Conservation (phyloP, 2,888 invertebrate genomes). For the Drosophila siamana region DNA sequence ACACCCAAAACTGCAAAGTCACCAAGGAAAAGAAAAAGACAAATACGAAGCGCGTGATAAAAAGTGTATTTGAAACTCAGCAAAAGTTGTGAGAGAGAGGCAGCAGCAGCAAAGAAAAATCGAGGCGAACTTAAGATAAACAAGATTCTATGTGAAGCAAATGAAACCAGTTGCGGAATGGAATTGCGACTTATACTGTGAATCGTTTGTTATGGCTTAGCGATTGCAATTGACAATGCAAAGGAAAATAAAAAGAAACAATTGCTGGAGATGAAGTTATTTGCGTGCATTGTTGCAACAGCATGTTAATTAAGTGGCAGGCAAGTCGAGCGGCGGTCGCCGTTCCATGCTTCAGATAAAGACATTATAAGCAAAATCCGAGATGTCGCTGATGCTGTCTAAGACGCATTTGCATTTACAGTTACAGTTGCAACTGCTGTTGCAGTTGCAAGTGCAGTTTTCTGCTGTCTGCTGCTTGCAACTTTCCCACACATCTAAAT, state of each 20-base stretch:
- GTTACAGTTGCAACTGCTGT: neutral
- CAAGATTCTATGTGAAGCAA: constrained; percentile 11
- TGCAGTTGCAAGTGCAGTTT: neutral
- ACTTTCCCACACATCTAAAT: constrained; percentile 34
- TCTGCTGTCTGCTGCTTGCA: constrained; percentile 5
- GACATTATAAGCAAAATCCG: constrained; percentile 1
- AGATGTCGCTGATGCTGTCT: constrained; percentile 21
- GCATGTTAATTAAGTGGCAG: constrained; percentile 32
- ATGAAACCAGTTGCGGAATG: constrained; percentile 12
- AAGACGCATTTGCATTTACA: constrained; percentile 28
- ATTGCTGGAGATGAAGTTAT: constrained; percentile 12
- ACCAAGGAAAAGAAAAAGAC: constrained; percentile 1
- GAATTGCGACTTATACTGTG: constrained; percentile 1
- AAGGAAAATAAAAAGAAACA: neutral
- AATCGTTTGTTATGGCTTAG: neutral
- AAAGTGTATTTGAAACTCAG: neutral
- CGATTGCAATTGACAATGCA: neutral
- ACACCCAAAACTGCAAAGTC: constrained; percentile 27
- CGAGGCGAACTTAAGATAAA: constrained; percentile 10
- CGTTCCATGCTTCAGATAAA: constrained; percentile 27
- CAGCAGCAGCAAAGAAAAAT: constrained; percentile 3
- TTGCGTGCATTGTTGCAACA: constrained; percentile 7
- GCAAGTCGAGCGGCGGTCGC: constrained; percentile 2
- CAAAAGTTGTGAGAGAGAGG: constrained; percentile 1
- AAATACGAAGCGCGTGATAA: neutral